A percentile compares a stretch with the other conserved stretches of the same genome.
Evolutionary conservation across 2,888 invertebrate genomes (phyloP).

Genomic region (Neoitamus cyanurus): DNA sequence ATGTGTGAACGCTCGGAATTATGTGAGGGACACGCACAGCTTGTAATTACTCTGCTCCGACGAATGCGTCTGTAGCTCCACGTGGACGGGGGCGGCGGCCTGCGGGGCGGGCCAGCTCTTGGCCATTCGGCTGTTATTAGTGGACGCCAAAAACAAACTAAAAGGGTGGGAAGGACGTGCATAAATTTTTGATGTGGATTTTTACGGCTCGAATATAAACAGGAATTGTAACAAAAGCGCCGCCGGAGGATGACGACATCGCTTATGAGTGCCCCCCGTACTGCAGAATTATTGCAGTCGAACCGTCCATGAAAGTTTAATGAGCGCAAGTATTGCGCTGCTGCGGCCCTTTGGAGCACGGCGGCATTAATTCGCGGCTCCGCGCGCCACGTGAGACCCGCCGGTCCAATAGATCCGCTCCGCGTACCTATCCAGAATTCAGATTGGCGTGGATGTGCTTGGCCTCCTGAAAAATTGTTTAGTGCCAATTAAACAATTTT

Average conservation of each 20-base stretch:
- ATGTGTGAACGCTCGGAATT: constrained; percentile 47
- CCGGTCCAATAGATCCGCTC: neutral
- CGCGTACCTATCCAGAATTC: neutral
- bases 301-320: constrained; percentile 35
- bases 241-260: constrained; percentile 16
- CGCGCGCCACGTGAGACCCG: neutral
- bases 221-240: constrained; percentile 33
- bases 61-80: neutral
- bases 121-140: constrained; percentile 30
- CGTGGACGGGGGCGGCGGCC: neutral
- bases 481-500: neutral
- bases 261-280: constrained; percentile 5
- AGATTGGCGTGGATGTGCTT: neutral
- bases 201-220: constrained; percentile 32
- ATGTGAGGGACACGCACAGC: constrained; percentile 40
- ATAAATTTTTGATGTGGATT: constrained; percentile 43
- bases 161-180: constrained; percentile 34
- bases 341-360: neutral
- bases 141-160: constrained; percentile 32
- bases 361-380: neutral
- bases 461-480: neutral
- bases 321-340: constrained; percentile 21
- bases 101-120: neutral
- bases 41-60: constrained; percentile 37
- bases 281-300: constrained; percentile 39